phyloP scores from a whole-genome alignment of 2,113 vertebrate genomes.

The Hemichromis elongatus region DNA sequence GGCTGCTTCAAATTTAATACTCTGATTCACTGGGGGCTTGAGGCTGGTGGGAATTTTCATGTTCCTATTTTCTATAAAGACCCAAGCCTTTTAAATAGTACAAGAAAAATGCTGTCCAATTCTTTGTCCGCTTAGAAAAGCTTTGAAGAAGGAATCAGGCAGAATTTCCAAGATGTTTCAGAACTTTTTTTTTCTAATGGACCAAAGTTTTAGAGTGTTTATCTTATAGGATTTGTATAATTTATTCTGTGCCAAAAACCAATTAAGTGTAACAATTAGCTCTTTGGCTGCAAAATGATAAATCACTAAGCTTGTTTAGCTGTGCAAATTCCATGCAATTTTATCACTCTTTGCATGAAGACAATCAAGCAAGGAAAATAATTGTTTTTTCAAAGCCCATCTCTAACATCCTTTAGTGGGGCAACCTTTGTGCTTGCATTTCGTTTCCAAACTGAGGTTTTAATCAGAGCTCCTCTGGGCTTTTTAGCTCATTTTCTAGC shows the following conservation, averaged over 20 bases:
- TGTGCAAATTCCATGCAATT: background rate
- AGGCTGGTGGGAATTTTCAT: slow-evolving; percentile 4
- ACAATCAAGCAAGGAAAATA: background rate
- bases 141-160: background rate
- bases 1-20: slow-evolving; percentile 19
- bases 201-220: background rate
- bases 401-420: background rate
- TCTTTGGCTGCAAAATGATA: background rate
- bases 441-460: background rate
- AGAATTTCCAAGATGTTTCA: background rate
- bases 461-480: slow-evolving; percentile 17
- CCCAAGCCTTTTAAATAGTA: slow-evolving; percentile 1
- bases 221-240: background rate
- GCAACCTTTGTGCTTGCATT: background rate
- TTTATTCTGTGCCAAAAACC: background rate
- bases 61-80: slow-evolving; percentile 15
- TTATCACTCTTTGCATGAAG: background rate
- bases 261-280: slow-evolving; percentile 24
- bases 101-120: background rate
- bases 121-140: background rate
- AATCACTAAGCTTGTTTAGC: slow-evolving; percentile 1
- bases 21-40: slow-evolving; percentile 1
- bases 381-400: background rate
- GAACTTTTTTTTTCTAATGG: background rate
- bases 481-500: slow-evolving; percentile 21